Evolutionary conservation across 2,888 invertebrate genomes (phyloP).

Genomic region (Cheilosia pagana): DNA sequence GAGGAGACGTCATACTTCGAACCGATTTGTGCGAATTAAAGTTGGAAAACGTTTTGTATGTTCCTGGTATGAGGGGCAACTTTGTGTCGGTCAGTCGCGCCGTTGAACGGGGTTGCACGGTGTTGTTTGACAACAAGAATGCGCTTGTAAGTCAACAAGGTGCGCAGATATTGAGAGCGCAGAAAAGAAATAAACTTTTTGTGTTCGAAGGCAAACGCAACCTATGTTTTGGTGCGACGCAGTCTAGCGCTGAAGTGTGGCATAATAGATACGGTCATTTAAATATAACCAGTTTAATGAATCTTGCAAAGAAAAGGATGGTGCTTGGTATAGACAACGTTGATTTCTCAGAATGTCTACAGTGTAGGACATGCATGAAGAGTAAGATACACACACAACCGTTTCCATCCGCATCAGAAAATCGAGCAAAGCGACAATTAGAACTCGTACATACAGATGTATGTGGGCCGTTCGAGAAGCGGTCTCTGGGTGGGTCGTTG

Average conservation of each 20-base stretch:
- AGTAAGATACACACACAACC: constrained; percentile 49
- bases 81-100: too few species aligned
- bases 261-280: constrained; percentile 43
- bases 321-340: constrained; percentile 41
- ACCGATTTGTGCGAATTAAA: too few species aligned
- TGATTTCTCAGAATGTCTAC: constrained; percentile 24
- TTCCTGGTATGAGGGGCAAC: too few species aligned
- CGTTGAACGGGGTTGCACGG: too few species aligned
- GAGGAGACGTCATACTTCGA: too few species aligned
- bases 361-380: constrained; percentile 54
- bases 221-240: constrained; percentile 13
- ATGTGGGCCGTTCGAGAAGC: constrained; percentile 48
- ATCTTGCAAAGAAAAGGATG: constrained; percentile 33
- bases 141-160: too few species aligned
- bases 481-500: constrained; percentile 48
- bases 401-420: constrained; percentile 42
- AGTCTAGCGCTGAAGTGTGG: constrained; percentile 28
- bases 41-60: too few species aligned
- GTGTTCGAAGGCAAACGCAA: constrained; percentile 30
- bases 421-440: constrained; percentile 26
- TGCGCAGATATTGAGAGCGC: constrained; percentile 40
- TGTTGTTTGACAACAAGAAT: too few species aligned
- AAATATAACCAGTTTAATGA: constrained; percentile 35
- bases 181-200: constrained; percentile 41
- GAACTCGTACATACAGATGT: constrained; percentile 55